Evolutionary conservation across 2,113 vertebrate species (phyloP).

Genomic region (Marmota monax): DNA sequence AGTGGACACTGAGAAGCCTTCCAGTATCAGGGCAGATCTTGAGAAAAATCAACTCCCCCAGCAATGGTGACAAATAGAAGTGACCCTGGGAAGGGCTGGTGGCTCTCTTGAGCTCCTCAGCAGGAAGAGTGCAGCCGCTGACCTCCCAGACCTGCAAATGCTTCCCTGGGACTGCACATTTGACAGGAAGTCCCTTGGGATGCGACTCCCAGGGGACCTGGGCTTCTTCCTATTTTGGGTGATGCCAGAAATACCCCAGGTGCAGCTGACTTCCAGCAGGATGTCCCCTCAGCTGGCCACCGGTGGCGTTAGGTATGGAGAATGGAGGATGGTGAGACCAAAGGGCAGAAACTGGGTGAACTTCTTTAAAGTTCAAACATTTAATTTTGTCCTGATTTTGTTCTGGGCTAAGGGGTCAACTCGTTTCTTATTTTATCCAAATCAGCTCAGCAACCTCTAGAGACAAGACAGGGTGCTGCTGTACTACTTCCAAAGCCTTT

Average conservation of each 20-base stretch:
- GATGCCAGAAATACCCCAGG: constrained; percentile 65
- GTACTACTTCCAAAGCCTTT: not conserved
- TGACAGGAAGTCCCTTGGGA: constrained; percentile 44
- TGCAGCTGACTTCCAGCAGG: not conserved
- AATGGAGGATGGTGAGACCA: constrained; percentile 1
- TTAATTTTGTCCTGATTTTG: constrained; percentile 68
- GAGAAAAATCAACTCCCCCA: not conserved
- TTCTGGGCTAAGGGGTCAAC: constrained; percentile 23
- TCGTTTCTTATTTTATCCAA: constrained; percentile 78
- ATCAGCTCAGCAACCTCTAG: constrained; percentile 65
- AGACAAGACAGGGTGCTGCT: not conserved
- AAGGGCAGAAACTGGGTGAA: constrained; percentile 8
- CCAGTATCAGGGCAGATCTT: not conserved
- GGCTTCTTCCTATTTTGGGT: constrained; percentile 57
- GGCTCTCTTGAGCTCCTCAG: constrained; percentile 25
- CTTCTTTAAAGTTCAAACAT: constrained; percentile 65
- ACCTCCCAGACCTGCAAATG: not conserved
- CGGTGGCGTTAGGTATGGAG: not conserved
- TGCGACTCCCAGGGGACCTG: constrained; percentile 22
- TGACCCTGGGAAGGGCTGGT: not conserved
- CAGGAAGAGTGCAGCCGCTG: not conserved
- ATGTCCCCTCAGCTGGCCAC: not conserved
- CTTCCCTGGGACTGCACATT: not conserved
- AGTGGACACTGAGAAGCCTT: not conserved
- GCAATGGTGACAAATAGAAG: not conserved